Conservation (phyloP, 2,797 vertebrate species). For the Chaetophractus vellerosus region DNA sequence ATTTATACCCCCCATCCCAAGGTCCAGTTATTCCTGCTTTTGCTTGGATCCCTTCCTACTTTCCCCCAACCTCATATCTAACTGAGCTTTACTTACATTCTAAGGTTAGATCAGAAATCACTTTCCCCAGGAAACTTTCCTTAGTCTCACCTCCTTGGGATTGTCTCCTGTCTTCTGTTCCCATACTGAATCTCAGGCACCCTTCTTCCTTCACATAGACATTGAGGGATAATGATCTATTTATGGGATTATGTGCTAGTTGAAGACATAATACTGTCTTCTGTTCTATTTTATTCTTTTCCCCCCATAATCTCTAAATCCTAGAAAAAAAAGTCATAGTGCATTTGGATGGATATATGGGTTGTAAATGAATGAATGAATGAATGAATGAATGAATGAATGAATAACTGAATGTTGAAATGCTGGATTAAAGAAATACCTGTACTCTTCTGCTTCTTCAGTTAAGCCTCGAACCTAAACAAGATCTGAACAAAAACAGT, state of each 20-base stretch:
- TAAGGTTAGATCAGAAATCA: background rate
- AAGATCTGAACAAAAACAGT: constrained; percentile 23
- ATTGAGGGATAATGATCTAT: background rate
- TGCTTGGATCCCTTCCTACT: accelerated
- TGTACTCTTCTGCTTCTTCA: background rate
- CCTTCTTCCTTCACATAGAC: background rate
- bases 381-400: background rate
- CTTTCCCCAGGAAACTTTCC: background rate
- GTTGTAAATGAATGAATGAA: background rate
- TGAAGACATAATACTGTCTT: background rate
- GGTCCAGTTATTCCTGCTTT: background rate
- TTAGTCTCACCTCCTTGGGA: background rate
- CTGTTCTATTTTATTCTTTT: background rate
- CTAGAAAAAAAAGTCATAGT: background rate
- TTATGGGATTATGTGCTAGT: too few species aligned
- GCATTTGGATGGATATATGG: background rate
- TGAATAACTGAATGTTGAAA: background rate
- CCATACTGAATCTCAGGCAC: accelerated
- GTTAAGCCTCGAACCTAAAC: background rate
- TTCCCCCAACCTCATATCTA: background rate
- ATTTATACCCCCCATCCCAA: too few species aligned
- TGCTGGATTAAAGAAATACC: background rate
- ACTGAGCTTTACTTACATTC: background rate
- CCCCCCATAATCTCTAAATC: background rate
- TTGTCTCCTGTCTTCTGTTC: background rate